Conservation (phyloP, 1,140 invertebrate species). For the Metaphire vulgaris region DNA sequence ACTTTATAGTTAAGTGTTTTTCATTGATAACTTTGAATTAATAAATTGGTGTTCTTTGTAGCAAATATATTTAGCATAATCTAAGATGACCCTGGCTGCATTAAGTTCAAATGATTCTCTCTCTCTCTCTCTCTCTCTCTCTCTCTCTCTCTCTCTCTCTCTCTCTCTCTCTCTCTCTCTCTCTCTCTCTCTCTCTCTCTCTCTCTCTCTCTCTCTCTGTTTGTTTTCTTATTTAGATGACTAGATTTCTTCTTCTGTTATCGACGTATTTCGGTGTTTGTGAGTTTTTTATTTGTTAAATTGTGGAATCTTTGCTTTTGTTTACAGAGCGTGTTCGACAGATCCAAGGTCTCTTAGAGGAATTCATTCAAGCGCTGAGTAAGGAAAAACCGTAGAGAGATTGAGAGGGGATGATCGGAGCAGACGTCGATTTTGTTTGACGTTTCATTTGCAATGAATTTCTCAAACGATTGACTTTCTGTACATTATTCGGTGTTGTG, state of each 20-base stretch:
- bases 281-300: not conserved
- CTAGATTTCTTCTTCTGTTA: not conserved
- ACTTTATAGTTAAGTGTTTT: too few relatives aligned
- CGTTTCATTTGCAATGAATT: too few relatives aligned
- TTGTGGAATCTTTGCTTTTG: conserved; percentile 32
- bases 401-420: not conserved
- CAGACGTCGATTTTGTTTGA: too few relatives aligned
- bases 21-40: too few relatives aligned
- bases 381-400: conserved; percentile 40
- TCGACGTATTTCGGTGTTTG: not conserved
- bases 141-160: not conserved
- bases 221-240: not conserved
- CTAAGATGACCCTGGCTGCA: not conserved
- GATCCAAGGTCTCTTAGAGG: conserved; percentile 96
- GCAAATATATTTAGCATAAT: not conserved
- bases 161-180: not conserved
- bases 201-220: not conserved
- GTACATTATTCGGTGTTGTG: not conserved
- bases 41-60: too few relatives aligned
- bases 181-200: not conserved
- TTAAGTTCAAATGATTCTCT: not conserved
- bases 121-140: not conserved
- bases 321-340: conserved; percentile 85
- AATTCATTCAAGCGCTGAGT: conserved; percentile 71
- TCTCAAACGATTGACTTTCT: not conserved